phyloP scores from a whole-genome alignment of 2,113 vertebrate species.

The Nothocercus julius region DNA sequence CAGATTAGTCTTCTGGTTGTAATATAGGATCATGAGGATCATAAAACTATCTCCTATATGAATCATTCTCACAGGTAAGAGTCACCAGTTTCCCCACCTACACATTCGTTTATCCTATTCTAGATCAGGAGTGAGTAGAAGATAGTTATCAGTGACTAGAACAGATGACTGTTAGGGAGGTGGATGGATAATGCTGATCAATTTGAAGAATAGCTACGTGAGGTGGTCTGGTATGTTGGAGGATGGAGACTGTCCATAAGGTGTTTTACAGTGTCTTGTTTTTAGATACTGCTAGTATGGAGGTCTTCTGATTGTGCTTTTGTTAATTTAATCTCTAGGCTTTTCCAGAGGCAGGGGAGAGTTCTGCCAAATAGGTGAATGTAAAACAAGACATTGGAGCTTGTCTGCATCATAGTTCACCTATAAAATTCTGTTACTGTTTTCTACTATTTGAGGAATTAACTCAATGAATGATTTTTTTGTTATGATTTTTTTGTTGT shows the following conservation, averaged over 20 bases:
- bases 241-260: not conserved
- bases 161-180: not conserved
- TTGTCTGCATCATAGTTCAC: not conserved
- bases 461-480: not conserved
- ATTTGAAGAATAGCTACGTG: not conserved
- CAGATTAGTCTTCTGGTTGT: slow-evolving; percentile 44
- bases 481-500: not conserved
- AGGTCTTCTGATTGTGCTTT: not conserved
- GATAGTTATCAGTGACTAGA: not conserved
- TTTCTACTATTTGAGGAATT: not conserved
- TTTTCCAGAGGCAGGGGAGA: not conserved
- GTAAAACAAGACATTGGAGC: not conserved
- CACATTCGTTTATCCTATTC: not conserved
- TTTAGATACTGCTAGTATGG: not conserved
- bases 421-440: not conserved
- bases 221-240: not conserved
- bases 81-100: not conserved
- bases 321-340: not conserved
- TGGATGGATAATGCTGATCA: not conserved
- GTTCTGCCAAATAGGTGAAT: not conserved
- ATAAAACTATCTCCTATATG: slow-evolving; percentile 9
- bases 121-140: not conserved
- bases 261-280: not conserved
- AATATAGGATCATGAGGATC: not conserved
- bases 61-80: slow-evolving; percentile 19